Evolutionary conservation across 2,113 vertebrate species (phyloP).

Genomic region (Vulpes ferrilata): DNA sequence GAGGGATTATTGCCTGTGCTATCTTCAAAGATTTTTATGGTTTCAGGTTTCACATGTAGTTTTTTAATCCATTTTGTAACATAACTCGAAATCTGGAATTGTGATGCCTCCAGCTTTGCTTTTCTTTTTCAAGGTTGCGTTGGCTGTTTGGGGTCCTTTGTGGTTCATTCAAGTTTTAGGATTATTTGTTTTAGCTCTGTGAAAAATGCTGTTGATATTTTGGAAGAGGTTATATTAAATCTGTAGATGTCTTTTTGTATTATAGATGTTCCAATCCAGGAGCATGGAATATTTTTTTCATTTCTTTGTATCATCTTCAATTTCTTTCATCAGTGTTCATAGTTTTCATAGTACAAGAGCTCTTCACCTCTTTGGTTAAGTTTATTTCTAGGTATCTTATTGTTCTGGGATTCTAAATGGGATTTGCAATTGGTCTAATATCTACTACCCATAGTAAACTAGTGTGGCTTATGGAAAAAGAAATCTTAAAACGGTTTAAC

Average conservation of each 20-base stretch:
- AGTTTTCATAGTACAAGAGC: not conserved
- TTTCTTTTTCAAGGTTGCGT: not conserved
- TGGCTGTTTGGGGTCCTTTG: not conserved
- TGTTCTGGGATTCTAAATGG: not conserved
- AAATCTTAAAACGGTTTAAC: not conserved
- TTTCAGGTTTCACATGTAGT: not conserved
- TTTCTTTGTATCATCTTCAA: not conserved
- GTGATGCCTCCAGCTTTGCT: not conserved
- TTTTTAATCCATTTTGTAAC: not conserved
- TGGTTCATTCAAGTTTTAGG: not conserved
- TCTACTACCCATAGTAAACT: not conserved
- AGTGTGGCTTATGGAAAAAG: not conserved
- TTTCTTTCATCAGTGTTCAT: not conserved
- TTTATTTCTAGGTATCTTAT: not conserved
- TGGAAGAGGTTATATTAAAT: not conserved
- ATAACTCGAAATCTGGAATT: not conserved
- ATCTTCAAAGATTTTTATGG: not conserved
- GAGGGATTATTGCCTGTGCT: not conserved
- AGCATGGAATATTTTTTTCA: not conserved
- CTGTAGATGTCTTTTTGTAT: not conserved
- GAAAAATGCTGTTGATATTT: not conserved
- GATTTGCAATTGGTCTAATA: not conserved
- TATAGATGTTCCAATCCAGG: not conserved
- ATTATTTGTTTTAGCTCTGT: not conserved
- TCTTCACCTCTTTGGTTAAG: not conserved